These are phyloP conservation scores for Heliconius ismenius DNA, from an alignment of 2,888 invertebrate genomes.

Conservation along the genomic window DNA sequence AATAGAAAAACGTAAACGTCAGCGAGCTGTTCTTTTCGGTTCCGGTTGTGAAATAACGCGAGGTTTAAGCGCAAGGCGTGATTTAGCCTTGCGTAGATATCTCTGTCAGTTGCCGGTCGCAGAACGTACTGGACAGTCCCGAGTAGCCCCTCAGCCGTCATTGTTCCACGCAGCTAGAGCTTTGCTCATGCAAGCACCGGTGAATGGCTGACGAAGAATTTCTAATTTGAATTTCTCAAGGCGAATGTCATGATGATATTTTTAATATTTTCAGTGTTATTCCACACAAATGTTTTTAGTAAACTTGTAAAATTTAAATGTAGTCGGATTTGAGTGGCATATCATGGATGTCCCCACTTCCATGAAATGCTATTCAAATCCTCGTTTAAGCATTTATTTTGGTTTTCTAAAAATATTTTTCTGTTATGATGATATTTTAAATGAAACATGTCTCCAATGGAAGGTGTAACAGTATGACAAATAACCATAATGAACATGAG, in stretches of 20 bases:
- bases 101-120: conserved; percentile 86
- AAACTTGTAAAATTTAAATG: not conserved
- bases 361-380: too few relatives aligned
- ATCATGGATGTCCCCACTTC: too few relatives aligned
- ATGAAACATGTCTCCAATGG: not conserved
- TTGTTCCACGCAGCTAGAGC: conserved; percentile 81
- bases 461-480: not conserved
- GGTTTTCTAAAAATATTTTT: not conserved
- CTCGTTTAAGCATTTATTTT: not conserved
- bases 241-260: conserved; percentile 5
- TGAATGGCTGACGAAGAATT: conserved; percentile 63
- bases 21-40: conserved; percentile 85
- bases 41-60: conserved; percentile 89
- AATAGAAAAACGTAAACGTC: conserved; percentile 81
- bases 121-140: conserved; percentile 80
- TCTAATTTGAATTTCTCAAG: conserved; percentile 42
- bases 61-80: conserved; percentile 90
- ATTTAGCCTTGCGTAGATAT: conserved; percentile 87
- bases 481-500: not conserved
- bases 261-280: not conserved
- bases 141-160: conserved; percentile 71
- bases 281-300: not conserved
- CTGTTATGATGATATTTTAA: not conserved
- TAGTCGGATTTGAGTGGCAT: not conserved
- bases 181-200: conserved; percentile 75